These are phyloP conservation scores for Drosophila koepferae DNA, from an alignment of 2,888 invertebrate species.

Conservation along the genomic window DNA sequence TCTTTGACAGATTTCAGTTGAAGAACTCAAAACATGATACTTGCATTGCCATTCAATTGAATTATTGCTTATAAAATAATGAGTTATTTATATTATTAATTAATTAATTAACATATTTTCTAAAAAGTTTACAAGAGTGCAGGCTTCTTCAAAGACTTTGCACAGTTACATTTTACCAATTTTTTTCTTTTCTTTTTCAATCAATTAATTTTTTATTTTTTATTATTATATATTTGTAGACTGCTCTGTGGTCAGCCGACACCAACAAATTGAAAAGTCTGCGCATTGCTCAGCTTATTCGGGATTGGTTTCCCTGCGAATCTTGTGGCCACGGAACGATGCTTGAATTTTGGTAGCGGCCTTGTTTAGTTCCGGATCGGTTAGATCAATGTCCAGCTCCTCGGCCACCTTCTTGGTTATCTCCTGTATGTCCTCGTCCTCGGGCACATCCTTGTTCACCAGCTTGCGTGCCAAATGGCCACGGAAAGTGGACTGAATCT, in stretches of 20 bases:
- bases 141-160: slow-evolving; percentile 44
- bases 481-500: slow-evolving; percentile 96
- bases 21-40: slow-evolving; percentile 44
- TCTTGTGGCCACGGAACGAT: slow-evolving; percentile 95
- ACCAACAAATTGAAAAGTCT: slow-evolving; percentile 63
- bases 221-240: slow-evolving; percentile 25
- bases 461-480: slow-evolving; percentile 95
- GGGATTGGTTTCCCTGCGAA: slow-evolving; percentile 88
- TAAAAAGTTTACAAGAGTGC: slow-evolving; percentile 70
- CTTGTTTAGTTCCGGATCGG: slow-evolving; percentile 94
- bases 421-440: slow-evolving; percentile 85
- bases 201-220: slow-evolving; percentile 26
- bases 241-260: slow-evolving; percentile 51
- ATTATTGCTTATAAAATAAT: slow-evolving; percentile 64
- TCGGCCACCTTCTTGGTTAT: slow-evolving; percentile 88
- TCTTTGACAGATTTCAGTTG: slow-evolving; percentile 15
- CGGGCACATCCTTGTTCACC: slow-evolving; percentile 86
- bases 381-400: slow-evolving; percentile 93
- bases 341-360: slow-evolving; percentile 97
- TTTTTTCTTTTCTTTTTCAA: slow-evolving; percentile 34
- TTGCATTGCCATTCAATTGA: slow-evolving; percentile 20
- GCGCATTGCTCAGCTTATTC: slow-evolving; percentile 64
- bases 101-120: slow-evolving; percentile 67
- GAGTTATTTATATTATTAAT: slow-evolving; percentile 42
- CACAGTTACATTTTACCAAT: slow-evolving; percentile 71